These are phyloP conservation scores for Sebastes steindachneri DNA, from an alignment of 2,797 vertebrate species.

Conservation along the genomic window DNA sequence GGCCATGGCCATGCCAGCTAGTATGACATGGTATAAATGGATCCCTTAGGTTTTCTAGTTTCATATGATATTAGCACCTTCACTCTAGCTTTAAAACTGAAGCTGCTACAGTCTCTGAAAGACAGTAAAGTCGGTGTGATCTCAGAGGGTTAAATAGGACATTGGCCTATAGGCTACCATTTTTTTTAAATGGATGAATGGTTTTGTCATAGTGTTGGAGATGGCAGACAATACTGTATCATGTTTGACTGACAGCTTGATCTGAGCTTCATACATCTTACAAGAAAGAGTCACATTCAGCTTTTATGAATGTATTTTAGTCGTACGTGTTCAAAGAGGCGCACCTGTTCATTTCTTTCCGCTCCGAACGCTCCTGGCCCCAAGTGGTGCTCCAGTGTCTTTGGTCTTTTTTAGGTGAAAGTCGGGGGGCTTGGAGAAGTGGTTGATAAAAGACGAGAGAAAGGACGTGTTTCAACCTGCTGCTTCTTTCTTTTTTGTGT, in stretches of 20 bases:
- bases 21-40: too few species aligned
- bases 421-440: not conserved
- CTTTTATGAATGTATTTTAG: not conserved
- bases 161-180: not conserved
- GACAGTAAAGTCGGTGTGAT: too few species aligned
- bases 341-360: not conserved
- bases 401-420: not conserved
- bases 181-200: not conserved
- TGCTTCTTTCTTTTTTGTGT: not conserved
- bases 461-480: not conserved
- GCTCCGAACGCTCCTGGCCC: not conserved
- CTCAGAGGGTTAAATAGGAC: too few species aligned
- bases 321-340: not conserved
- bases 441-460: not conserved
- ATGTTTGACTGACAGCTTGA: not conserved
- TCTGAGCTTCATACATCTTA: not conserved
- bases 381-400: conserved; percentile 4
- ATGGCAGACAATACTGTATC: not conserved
- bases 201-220: not conserved
- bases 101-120: too few species aligned
- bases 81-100: too few species aligned
- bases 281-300: not conserved
- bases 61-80: too few species aligned
- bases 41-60: too few species aligned
- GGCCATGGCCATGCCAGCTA: too few species aligned